phyloP scores from a whole-genome alignment of 2,797 vertebrate species.

The Margarornis squamiger region DNA sequence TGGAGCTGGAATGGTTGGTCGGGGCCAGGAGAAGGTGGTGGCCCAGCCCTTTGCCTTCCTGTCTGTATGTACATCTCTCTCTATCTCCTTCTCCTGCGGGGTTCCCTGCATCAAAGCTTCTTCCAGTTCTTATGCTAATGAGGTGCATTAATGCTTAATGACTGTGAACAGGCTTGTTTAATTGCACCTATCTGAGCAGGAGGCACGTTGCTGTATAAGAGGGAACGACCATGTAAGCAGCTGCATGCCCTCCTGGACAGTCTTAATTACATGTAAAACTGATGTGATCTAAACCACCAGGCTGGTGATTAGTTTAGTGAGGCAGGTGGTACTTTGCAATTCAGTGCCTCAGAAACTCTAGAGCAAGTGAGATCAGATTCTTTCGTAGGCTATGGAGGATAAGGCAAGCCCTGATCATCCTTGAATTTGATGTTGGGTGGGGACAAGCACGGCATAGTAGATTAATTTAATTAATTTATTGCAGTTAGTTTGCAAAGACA shows the following conservation, averaged over 20 bases:
- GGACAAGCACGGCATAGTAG: slow-evolving; percentile 58
- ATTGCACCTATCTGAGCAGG: slow-evolving; percentile 77
- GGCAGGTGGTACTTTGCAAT: slow-evolving; percentile 69
- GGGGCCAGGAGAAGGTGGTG: slow-evolving; percentile 51
- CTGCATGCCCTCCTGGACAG: slow-evolving; percentile 69
- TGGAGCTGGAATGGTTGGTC: slow-evolving; percentile 29
- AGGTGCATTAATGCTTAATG: slow-evolving; percentile 78
- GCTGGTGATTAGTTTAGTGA: slow-evolving; percentile 65
- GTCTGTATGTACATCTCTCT: slow-evolving; percentile 52
- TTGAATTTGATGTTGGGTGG: slow-evolving; percentile 54
- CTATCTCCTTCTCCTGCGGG: slow-evolving; percentile 63
- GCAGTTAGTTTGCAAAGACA: slow-evolving; percentile 68
- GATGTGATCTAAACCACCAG: slow-evolving; percentile 77
- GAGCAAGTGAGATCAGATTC: slow-evolving; percentile 61
- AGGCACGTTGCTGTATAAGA: slow-evolving; percentile 73
- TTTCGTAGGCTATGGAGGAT: slow-evolving; percentile 49
- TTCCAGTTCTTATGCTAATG: slow-evolving; percentile 79
- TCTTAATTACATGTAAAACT: slow-evolving; percentile 78
- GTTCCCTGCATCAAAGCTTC: slow-evolving; percentile 66
- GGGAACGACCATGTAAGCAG: slow-evolving; percentile 72
- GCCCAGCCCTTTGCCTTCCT: slow-evolving; percentile 30
- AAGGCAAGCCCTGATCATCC: slow-evolving; percentile 56
- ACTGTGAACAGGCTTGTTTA: slow-evolving; percentile 72
- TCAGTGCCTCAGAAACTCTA: slow-evolving; percentile 64
- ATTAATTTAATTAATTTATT: slow-evolving; percentile 75